Conservation (phyloP, 2,113 vertebrate species). For the Oryzias woworae region DNA sequence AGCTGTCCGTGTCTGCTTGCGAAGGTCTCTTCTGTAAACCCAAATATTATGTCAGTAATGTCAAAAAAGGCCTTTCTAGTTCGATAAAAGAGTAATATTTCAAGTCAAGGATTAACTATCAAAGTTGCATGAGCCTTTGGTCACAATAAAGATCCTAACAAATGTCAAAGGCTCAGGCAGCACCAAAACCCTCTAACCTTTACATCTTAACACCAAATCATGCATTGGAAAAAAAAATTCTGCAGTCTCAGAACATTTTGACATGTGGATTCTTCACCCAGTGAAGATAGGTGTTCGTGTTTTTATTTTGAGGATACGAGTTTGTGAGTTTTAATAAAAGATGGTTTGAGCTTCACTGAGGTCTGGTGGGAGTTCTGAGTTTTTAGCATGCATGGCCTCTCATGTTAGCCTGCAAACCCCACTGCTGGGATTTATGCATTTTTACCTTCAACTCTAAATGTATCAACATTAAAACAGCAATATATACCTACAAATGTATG, state of each 20-base stretch:
- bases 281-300: too few relatives aligned
- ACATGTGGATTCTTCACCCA: background rate
- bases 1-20: background rate
- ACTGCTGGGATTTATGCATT: background rate
- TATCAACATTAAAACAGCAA: background rate
- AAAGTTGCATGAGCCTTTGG: background rate
- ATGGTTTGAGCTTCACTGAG: background rate
- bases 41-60: background rate
- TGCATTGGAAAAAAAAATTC: background rate
- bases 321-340: too few relatives aligned
- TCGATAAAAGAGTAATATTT: background rate
- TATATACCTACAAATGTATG: too few relatives aligned
- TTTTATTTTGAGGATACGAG: too few relatives aligned
- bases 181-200: background rate
- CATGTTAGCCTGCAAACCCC: too few relatives aligned
- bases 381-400: background rate
- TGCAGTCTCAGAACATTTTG: slow-evolving; percentile 3
- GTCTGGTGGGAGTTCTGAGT: background rate
- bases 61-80: background rate
- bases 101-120: background rate
- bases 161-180: background rate
- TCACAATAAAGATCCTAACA: background rate
- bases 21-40: background rate
- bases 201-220: background rate
- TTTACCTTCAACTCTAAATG: background rate